These are phyloP conservation scores for Heterohyrax brucei DNA, from an alignment of 2,797 vertebrate genomes.

Conservation along the genomic window DNA sequence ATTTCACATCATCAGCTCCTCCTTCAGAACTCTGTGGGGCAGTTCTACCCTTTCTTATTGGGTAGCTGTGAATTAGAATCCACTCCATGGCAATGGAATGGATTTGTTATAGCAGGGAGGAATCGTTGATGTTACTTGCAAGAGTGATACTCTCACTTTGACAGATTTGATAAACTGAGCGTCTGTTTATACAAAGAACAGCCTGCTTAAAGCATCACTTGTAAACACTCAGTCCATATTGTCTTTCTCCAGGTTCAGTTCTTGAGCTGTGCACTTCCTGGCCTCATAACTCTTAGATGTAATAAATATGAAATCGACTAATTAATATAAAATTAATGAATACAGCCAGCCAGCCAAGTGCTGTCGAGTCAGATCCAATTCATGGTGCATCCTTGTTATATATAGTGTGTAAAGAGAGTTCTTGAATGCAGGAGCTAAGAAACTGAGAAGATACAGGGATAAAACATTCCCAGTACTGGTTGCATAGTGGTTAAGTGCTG, in stretches of 20 bases:
- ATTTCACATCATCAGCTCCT: too few relatives aligned
- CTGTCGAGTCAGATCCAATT: too few relatives aligned
- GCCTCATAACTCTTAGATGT: rapidly evolving
- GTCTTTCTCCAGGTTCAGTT: neutral
- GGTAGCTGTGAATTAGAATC: too few relatives aligned
- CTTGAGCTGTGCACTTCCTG: neutral
- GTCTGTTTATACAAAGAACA: neutral
- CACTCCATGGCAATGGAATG: too few relatives aligned
- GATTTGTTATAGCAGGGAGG: too few relatives aligned
- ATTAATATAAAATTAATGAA: neutral
- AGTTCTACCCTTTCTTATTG: too few relatives aligned
- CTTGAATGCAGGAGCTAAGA: neutral
- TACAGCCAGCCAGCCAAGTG: too few relatives aligned
- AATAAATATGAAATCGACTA: too few relatives aligned
- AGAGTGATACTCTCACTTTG: neutral
- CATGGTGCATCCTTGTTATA: too few relatives aligned
- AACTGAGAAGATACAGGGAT: neutral
- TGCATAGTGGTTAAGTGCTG: too few relatives aligned
- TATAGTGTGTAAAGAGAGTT: too few relatives aligned
- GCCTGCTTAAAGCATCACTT: neutral
- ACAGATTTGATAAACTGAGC: neutral
- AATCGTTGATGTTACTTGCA: neutral
- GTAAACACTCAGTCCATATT: rapidly evolving
- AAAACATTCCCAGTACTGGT: neutral
- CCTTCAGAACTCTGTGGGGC: too few relatives aligned